Evolutionary conservation across 92 coral and sea anemone genomes (phyloP).

Genomic region (Parazoanthus swiftii): DNA sequence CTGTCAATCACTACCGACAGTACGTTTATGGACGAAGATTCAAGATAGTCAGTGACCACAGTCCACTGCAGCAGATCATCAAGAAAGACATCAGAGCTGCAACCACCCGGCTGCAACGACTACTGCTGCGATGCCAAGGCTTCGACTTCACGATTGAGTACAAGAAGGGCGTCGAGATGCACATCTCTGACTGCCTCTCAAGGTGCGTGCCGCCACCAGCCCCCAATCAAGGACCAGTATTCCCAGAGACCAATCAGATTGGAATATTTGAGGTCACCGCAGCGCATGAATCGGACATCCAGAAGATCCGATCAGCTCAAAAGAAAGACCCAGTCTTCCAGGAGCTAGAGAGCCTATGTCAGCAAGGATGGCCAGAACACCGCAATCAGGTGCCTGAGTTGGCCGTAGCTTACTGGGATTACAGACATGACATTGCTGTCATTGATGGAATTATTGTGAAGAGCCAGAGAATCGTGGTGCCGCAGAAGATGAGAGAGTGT

Average conservation of each 20-base stretch:
- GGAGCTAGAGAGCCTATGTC: constrained; percentile 70
- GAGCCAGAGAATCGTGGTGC: constrained; percentile 64
- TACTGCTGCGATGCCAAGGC: constrained; percentile 65
- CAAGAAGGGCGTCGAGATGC: constrained; percentile 70
- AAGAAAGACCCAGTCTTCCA: constrained; percentile 69
- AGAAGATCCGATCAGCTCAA: constrained; percentile 71
- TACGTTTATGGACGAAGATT: constrained; percentile 66
- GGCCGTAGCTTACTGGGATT: constrained; percentile 66
- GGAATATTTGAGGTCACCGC: constrained; percentile 70
- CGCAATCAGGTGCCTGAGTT: constrained; percentile 63
- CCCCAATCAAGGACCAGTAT: constrained; percentile 73
- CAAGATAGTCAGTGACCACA: constrained; percentile 72
- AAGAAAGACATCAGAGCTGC: constrained; percentile 63
- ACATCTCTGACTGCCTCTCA: constrained; percentile 73
- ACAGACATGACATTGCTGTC: constrained; percentile 67
- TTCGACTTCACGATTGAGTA: constrained; percentile 61
- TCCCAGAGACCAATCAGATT: constrained; percentile 71
- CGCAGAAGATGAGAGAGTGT: constrained; percentile 66
- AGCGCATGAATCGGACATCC: constrained; percentile 62
- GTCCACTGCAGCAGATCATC: constrained; percentile 60
- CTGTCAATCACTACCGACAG: constrained; percentile 70
- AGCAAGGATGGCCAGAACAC: constrained; percentile 71
- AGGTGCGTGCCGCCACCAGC: constrained; percentile 75
- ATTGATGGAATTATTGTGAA: constrained; percentile 63
- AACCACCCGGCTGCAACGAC: constrained; percentile 71